Percentiles rank a stretch among this genome's conserved stretches.
Conservation (phyloP, 92 coral and sea anemone genomes). For the Heliopora coerulea region DNA sequence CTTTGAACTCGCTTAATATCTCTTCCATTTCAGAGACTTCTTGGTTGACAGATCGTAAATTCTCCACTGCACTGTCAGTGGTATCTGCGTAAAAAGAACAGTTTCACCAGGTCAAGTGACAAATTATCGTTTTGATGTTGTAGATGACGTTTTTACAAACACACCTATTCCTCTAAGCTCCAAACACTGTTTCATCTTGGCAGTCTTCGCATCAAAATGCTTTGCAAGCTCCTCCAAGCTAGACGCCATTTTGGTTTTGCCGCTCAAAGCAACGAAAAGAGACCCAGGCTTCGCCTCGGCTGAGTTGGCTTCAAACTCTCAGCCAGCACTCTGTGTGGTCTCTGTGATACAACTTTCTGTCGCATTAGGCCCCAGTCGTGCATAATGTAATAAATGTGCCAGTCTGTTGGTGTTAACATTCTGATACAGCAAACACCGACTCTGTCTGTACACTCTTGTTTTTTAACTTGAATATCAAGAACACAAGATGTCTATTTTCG, state of each 20-base stretch:
- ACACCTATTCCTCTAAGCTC: constrained; percentile 59
- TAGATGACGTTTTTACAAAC: not conserved
- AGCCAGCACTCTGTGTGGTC: no score
- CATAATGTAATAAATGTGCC: no score
- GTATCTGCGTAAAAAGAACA: constrained; percentile 37
- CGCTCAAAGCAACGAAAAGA: constrained; percentile 9
- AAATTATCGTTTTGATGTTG: not conserved
- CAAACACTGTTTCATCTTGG: constrained; percentile 71
- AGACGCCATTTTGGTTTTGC: constrained; percentile 60
- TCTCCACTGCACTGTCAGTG: constrained; percentile 59
- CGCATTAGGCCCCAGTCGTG: no score
- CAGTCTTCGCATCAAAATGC: constrained; percentile 64
- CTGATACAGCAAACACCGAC: no score
- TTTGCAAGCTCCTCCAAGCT: constrained; percentile 51
- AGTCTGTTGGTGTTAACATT: no score
- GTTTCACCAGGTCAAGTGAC: not conserved
- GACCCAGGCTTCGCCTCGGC: constrained; percentile 1
- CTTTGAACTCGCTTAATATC: constrained; percentile 55
- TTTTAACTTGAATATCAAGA: no score
- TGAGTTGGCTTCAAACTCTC: no score
- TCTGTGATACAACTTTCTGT: not conserved
- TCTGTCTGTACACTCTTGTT: no score
- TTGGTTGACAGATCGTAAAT: constrained; percentile 63
- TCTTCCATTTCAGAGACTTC: constrained; percentile 73
- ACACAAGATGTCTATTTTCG: no score